A percentile compares a stretch with the other conserved stretches of the same genome.
Evolutionary conservation across 92 coral and sea anemone genomes (phyloP).

Genomic region (Virgularia gustaviana): DNA sequence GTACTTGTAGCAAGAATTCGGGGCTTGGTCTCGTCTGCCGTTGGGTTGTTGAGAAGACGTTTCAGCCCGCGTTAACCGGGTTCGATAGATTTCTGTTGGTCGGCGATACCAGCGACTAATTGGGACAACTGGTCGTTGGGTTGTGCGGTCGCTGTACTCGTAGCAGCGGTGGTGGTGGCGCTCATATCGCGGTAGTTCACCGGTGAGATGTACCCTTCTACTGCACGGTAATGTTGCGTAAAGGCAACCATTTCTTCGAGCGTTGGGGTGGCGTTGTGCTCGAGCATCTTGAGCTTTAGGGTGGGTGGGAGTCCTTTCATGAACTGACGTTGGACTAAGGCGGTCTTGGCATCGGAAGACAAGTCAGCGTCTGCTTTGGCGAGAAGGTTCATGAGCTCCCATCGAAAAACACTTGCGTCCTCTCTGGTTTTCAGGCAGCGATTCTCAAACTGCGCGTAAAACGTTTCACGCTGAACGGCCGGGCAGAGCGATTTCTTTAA

Average conservation of each 20-base stretch:
- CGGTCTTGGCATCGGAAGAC: slow-evolving; percentile 25
- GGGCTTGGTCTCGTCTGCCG: background rate
- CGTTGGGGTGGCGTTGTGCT: slow-evolving; percentile 43
- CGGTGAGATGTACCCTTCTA: slow-evolving; percentile 5
- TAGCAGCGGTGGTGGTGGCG: no score
- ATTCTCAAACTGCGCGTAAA: slow-evolving; percentile 6
- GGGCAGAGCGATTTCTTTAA: background rate
- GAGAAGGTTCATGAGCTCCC: slow-evolving; percentile 40
- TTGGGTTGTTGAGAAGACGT: background rate
- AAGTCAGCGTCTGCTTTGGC: slow-evolving; percentile 40
- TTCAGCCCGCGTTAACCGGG: background rate
- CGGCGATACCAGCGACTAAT: slow-evolving; percentile 22
- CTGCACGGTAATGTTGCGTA: slow-evolving; percentile 32
- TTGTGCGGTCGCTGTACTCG: no score
- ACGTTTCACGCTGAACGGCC: background rate
- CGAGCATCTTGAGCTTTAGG: slow-evolving; percentile 37
- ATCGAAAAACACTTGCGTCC: slow-evolving; percentile 31
- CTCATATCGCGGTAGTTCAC: background rate
- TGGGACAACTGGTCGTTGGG: background rate
- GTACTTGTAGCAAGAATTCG: background rate
- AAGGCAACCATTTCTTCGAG: slow-evolving; percentile 31
- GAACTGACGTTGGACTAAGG: slow-evolving; percentile 36
- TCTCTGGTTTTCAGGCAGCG: slow-evolving; percentile 10
- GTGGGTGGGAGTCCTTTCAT: slow-evolving; percentile 28
- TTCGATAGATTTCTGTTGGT: background rate